phyloP scores from a whole-genome alignment of 64 coral and sea anemone species.

The Montipora efflorescens region DNA sequence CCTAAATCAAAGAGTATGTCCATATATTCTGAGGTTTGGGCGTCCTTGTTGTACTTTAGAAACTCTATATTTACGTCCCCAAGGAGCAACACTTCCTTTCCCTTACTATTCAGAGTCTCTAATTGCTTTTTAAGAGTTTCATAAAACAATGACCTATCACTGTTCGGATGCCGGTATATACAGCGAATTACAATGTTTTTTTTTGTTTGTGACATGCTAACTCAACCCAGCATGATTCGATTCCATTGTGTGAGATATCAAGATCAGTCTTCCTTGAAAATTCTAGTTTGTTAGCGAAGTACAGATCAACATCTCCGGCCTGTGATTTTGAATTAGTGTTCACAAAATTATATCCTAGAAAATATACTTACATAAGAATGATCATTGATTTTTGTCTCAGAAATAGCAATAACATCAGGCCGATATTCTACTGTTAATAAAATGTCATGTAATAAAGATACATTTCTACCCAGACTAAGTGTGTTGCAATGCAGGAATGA shows the following conservation, averaged over 20 bases:
- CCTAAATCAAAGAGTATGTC: slow-evolving; percentile 60
- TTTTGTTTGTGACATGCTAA: slow-evolving; percentile 22
- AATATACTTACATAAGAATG: background rate
- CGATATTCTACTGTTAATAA: slow-evolving; percentile 1
- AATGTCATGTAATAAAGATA: slow-evolving; percentile 44
- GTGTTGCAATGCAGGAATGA: slow-evolving; percentile 43
- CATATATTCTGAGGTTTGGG: slow-evolving; percentile 51
- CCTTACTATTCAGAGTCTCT: slow-evolving; percentile 15
- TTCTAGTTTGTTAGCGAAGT: background rate
- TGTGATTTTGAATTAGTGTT: slow-evolving; percentile 4
- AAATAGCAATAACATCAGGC: too few species aligned
- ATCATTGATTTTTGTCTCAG: too few species aligned
- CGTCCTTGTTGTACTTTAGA: slow-evolving; percentile 48
- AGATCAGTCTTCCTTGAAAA: slow-evolving; percentile 32
- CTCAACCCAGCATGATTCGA: slow-evolving; percentile 58
- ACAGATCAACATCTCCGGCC: slow-evolving; percentile 44
- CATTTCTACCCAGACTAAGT: slow-evolving; percentile 40
- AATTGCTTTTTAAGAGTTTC: slow-evolving; percentile 9
- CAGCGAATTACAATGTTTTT: slow-evolving; percentile 50
- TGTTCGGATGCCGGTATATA: slow-evolving; percentile 41
- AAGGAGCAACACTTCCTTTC: slow-evolving; percentile 52
- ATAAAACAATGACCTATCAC: background rate
- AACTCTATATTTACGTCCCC: slow-evolving; percentile 60
- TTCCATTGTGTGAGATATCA: slow-evolving; percentile 5
- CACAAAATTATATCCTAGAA: slow-evolving; percentile 11